These are phyloP conservation scores for Galendromus occidentalis DNA, from an alignment of 1,140 invertebrate species.

Conservation along the genomic window DNA sequence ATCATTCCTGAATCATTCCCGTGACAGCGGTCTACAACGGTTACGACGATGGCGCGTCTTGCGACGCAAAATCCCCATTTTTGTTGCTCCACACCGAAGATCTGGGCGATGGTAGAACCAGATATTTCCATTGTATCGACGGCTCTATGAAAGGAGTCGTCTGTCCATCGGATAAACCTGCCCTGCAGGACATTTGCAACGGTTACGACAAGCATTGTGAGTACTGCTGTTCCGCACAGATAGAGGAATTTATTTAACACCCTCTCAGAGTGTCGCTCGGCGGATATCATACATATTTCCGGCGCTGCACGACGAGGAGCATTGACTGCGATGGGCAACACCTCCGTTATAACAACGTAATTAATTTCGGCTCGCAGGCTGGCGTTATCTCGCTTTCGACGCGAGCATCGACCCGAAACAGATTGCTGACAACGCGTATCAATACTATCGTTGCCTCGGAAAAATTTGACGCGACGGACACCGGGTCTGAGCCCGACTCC, in stretches of 20 bases:
- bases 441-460: neutral
- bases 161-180: neutral
- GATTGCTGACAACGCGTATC: neutral
- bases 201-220: neutral
- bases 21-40: too few species aligned
- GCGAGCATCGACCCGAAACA: neutral
- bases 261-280: neutral
- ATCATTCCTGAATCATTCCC: too few species aligned
- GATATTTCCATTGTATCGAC: slow-evolving; percentile 2
- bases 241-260: neutral
- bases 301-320: too few species aligned
- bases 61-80: too few species aligned
- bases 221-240: neutral
- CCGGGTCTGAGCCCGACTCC: too few species aligned
- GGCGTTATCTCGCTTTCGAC: slow-evolving; percentile 2
- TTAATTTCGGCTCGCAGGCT: neutral
- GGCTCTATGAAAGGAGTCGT: neutral
- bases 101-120: neutral
- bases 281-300: too few species aligned
- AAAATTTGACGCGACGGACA: neutral
- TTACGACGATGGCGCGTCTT: too few species aligned
- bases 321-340: neutral
- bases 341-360: neutral
- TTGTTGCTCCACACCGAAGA: too few species aligned
- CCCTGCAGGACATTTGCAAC: neutral